Percentiles rank a stretch among this genome's conserved stretches.
Conservation (phyloP, 2,797 vertebrate genomes). For the Neosilurus mollespiculum region DNA sequence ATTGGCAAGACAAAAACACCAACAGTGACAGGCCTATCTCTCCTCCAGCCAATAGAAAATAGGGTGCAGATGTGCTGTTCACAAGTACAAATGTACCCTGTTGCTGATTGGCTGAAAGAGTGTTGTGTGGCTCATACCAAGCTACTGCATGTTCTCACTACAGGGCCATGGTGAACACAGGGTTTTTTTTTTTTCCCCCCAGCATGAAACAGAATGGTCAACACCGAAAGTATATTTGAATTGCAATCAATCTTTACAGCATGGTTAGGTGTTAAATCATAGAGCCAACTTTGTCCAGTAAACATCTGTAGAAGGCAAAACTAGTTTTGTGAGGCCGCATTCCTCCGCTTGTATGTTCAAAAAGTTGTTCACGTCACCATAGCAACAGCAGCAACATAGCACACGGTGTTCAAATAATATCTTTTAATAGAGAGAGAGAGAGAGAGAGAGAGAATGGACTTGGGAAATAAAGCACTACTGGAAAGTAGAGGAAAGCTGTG, state of each 20-base stretch:
- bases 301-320: background rate
- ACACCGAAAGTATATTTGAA: no score
- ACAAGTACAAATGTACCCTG: no score
- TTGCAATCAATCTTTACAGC: background rate
- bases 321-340: background rate
- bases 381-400: slow-evolving; percentile 1
- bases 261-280: background rate
- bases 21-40: no score
- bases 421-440: slow-evolving; percentile 5
- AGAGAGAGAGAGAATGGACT: background rate
- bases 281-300: background rate
- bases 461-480: background rate
- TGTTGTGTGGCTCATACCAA: no score
- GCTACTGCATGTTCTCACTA: no score
- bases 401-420: background rate
- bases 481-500: background rate
- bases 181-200: no score
- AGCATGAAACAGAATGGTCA: no score
- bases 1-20: no score
- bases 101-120: no score
- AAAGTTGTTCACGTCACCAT: slow-evolving; percentile 1
- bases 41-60: no score
- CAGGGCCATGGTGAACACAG: no score
- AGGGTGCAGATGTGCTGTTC: no score
- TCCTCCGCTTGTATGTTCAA: background rate